Conservation (phyloP, 2,113 vertebrate species). For the Orycteropus afer region DNA sequence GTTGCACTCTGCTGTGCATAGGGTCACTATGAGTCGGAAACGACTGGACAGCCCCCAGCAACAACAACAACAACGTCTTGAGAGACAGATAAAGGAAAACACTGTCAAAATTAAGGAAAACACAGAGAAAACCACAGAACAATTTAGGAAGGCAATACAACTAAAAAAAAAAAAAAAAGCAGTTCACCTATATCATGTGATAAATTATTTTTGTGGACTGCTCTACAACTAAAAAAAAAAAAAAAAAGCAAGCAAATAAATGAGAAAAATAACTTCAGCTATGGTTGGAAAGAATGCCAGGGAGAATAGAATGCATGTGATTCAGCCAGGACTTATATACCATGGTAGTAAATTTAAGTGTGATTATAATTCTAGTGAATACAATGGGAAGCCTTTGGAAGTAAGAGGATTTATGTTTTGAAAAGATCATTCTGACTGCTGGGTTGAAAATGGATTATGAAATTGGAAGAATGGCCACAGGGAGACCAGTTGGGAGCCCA, state of each 20-base stretch:
- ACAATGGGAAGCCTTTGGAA: not conserved
- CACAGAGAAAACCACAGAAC: too few relatives aligned
- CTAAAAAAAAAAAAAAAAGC: too few relatives aligned
- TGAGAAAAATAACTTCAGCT: not conserved
- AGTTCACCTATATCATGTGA: too few relatives aligned
- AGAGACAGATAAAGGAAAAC: too few relatives aligned
- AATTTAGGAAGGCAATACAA: too few relatives aligned
- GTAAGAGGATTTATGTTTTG: not conserved
- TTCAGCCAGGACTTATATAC: not conserved
- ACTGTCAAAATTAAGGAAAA: too few relatives aligned
- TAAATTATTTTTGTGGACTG: too few relatives aligned
- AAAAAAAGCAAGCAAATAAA: not conserved
- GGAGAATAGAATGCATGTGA: not conserved
- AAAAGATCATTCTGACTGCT: not conserved
- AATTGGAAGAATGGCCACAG: not conserved
- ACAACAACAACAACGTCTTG: too few relatives aligned
- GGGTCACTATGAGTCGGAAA: too few relatives aligned
- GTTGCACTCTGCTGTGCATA: too few relatives aligned
- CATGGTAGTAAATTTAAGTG: not conserved
- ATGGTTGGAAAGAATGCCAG: not conserved
- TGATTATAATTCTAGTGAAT: not conserved
- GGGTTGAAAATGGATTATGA: not conserved
- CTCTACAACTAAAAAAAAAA: not conserved
- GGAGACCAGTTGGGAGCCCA: not conserved
- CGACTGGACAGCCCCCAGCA: too few relatives aligned